Evolutionary conservation across 2,797 vertebrate species (phyloP), one percentile per base, ranked within the genome.

Genomic region (Catamblyrhynchus diadema): DNA sequence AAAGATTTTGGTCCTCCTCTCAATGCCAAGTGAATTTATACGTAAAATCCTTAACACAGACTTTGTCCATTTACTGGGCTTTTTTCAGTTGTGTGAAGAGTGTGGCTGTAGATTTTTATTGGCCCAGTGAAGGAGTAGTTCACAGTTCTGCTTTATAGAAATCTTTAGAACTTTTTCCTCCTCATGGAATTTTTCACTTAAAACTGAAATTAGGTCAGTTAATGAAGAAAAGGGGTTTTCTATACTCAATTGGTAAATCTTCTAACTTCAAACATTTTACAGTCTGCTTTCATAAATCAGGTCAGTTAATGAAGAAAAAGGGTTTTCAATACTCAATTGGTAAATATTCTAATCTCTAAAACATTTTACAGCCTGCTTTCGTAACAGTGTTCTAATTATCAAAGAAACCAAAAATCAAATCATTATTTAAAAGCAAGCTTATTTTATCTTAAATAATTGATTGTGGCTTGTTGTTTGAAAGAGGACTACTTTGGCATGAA

Each of bases 381-480:
- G 1, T 94, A 91, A 59, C 44, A 59, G 11, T 24, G 28, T 91
- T 93, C 71, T 83, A 87, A 86, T 83, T 86, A 70, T 50, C 51
- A 51, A 86, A 59, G 71, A 92, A 81, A 78, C 37, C 14, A 77
- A 62, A 86, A 73, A 67, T 81, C 54, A 61, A 66, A 45, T 54
- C 33, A 50, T 75, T 93, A 75, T 94, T 92, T 70, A 90, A 96
- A 93, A 93, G 65, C 72, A 80, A 75, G 60, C 50, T 94, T 95
- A 69, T 94, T 95, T 97, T 93, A 93, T 93, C 94, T 90, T 94
- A 95, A 93, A 78, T 94, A 97, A 89, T 88, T 93, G 77, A 73
- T 94, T 95, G 39, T 95, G 65, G 64, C 95, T 96, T 97, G 54
- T 93, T 74, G 35, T 95, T 97, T 95, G 95, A 92, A 84, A 92